Conservation (phyloP, 2,797 vertebrate genomes). For the Sebastes umbrosus region DNA sequence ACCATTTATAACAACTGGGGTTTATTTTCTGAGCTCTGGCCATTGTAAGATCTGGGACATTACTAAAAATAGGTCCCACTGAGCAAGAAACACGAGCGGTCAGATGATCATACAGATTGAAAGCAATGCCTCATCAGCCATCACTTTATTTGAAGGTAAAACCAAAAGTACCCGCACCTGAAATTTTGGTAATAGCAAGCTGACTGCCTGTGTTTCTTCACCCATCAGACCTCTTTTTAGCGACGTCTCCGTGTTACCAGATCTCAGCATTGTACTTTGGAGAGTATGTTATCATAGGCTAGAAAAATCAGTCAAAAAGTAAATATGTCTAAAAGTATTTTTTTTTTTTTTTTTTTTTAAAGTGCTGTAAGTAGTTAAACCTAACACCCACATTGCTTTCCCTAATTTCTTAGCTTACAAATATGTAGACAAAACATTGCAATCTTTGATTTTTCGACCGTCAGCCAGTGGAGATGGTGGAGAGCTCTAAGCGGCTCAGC, state of each 20-base stretch:
- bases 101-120: not conserved
- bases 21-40: not conserved
- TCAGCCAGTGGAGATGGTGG: too few species aligned
- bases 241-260: not conserved
- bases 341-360: too few species aligned
- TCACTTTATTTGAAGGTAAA: not conserved
- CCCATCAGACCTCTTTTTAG: not conserved
- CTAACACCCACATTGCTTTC: not conserved
- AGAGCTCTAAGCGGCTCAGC: too few species aligned
- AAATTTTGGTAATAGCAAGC: too few species aligned
- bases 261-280: not conserved
- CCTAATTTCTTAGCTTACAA: too few species aligned
- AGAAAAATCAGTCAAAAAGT: not conserved
- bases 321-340: not conserved
- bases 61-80: not conserved
- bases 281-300: not conserved
- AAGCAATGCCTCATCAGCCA: not conserved
- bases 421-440: too few species aligned
- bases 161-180: too few species aligned
- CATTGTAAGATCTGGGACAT: not conserved
- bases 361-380: too few species aligned
- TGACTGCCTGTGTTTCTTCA: too few species aligned
- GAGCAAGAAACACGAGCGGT: not conserved
- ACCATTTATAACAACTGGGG: not conserved
- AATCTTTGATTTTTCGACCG: too few species aligned